Percentiles rank a stretch among this genome's conserved stretches.
These are phyloP conservation scores for Spinibarbus caldwelli DNA, from an alignment of 2,797 vertebrate genomes.

Conservation along the genomic window DNA sequence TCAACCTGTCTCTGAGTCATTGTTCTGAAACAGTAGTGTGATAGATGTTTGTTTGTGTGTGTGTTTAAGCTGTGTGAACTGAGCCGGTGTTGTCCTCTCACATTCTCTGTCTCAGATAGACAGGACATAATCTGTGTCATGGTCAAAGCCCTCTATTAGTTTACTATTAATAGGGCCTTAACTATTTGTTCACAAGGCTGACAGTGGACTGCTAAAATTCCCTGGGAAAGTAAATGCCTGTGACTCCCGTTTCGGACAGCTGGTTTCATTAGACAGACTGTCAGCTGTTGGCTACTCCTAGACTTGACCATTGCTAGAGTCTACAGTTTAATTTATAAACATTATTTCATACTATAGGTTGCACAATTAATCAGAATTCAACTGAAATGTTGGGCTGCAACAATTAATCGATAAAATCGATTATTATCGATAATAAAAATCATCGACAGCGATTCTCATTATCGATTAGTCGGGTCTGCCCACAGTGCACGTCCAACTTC, in stretches of 20 bases:
- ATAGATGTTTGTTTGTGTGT: conserved; percentile 19
- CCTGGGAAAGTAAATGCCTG: conserved; percentile 44
- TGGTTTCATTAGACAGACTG: conserved; percentile 34
- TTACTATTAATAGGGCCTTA: conserved; percentile 77
- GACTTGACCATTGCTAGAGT: neutral
- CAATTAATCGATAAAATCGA: no score
- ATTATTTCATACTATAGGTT: neutral
- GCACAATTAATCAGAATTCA: neutral
- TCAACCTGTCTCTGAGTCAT: conserved; percentile 6
- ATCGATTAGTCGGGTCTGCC: no score
- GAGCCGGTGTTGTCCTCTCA: conserved; percentile 62
- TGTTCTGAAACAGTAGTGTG: neutral
- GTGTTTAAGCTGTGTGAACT: conserved; percentile 52
- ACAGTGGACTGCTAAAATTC: conserved; percentile 40
- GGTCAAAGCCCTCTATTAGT: conserved; percentile 72
- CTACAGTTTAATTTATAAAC: neutral
- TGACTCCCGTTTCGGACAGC: conserved; percentile 43
- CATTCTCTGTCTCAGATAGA: conserved; percentile 65
- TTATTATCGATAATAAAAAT: no score
- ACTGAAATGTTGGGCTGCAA: no score
- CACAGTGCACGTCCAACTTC: no score
- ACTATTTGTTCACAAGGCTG: conserved; percentile 50
- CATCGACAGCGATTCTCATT: no score
- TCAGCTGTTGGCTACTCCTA: conserved; percentile 1
- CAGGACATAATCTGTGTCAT: conserved; percentile 76